Conservation (phyloP, 1,140 invertebrate species). For the Araneus ventricosus region DNA sequence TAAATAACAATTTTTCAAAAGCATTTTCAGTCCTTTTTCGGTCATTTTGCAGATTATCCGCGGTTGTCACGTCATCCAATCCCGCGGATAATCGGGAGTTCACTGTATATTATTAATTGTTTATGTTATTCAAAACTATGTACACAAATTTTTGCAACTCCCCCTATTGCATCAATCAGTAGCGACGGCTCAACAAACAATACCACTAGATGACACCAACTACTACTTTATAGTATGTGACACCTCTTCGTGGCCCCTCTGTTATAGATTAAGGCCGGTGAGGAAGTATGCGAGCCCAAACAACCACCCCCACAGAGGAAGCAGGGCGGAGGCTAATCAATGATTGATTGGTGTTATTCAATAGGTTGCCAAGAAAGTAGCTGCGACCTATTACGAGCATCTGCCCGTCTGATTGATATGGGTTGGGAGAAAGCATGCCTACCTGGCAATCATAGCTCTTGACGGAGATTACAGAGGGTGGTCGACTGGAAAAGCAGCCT, state of each 20-base stretch:
- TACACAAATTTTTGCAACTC: too few species aligned
- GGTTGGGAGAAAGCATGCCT: slow-evolving; percentile 45
- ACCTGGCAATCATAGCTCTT: slow-evolving; percentile 68
- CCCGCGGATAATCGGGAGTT: too few species aligned
- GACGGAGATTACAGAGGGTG: slow-evolving; percentile 48
- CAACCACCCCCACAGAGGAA: neutral
- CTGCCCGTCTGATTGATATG: slow-evolving; percentile 59
- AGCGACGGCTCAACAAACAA: too few species aligned
- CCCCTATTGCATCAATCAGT: too few species aligned
- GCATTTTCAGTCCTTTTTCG: too few species aligned
- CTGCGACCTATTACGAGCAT: slow-evolving; percentile 54
- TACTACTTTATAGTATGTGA: too few species aligned
- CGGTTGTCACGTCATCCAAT: too few species aligned
- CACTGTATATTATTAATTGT: too few species aligned
- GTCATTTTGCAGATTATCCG: too few species aligned
- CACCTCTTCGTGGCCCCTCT: neutral
- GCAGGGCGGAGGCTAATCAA: slow-evolving; percentile 57
- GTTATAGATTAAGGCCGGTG: neutral
- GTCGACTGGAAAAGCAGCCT: slow-evolving; percentile 47
- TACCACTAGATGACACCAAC: too few species aligned
- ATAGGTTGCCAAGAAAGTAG: slow-evolving; percentile 65
- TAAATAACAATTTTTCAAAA: too few species aligned
- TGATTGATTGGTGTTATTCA: slow-evolving; percentile 72
- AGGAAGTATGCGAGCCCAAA: slow-evolving; percentile 6
- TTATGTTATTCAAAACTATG: too few species aligned